Evolutionary conservation across 2,888 invertebrate genomes (phyloP).

Genomic region (Papilio demoleus): DNA sequence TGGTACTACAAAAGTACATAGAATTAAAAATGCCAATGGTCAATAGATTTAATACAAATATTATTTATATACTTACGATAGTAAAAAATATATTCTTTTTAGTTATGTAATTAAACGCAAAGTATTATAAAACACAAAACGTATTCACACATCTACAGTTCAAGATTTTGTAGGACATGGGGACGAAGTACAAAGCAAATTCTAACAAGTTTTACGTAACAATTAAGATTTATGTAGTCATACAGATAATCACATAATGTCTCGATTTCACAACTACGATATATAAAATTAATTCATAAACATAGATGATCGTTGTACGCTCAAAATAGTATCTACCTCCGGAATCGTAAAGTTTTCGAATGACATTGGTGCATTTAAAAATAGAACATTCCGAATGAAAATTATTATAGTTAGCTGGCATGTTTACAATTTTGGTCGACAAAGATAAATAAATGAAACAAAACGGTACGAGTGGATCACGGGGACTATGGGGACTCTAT

Average conservation of each 20-base stretch:
- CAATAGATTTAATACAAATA: too few relatives aligned
- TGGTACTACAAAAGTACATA: too few relatives aligned
- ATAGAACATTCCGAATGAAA: conserved; percentile 50
- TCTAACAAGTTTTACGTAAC: conserved; percentile 38
- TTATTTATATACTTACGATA: too few relatives aligned
- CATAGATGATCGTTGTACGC: conserved; percentile 40
- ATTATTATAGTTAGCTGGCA: conserved; percentile 50
- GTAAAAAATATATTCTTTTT: too few relatives aligned
- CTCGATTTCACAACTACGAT: neutral
- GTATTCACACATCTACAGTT: conserved; percentile 22
- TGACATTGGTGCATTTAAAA: conserved; percentile 51
- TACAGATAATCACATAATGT: conserved; percentile 7
- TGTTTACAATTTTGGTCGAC: conserved; percentile 51
- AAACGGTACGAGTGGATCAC: conserved; percentile 39
- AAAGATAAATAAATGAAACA: conserved; percentile 45
- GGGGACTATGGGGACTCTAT: neutral
- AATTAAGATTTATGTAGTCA: conserved; percentile 37
- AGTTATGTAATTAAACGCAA: too few relatives aligned
- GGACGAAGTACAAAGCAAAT: conserved; percentile 48
- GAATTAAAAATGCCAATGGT: too few relatives aligned
- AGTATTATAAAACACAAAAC: too few relatives aligned
- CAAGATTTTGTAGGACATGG: conserved; percentile 26
- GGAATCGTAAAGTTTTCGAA: conserved; percentile 47
- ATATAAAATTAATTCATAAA: conserved; percentile 33
- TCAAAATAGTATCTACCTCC: conserved; percentile 44